Base-by-base conservation (phyloP, 2,113 vertebrate species). In the Plecturocebus donacophilus region DNA sequence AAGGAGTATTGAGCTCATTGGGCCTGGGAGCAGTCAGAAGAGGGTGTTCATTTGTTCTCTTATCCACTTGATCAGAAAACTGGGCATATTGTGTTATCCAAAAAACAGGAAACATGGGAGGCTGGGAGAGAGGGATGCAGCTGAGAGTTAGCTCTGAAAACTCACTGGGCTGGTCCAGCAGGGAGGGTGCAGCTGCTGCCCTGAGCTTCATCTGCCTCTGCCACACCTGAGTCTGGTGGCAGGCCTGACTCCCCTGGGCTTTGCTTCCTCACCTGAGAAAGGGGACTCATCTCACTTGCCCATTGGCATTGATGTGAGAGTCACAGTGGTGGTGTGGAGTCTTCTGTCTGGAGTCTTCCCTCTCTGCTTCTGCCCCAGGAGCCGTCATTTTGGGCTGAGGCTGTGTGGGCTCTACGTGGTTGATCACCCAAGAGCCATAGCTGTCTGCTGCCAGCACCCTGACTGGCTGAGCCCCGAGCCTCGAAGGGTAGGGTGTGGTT, bases 181-280 rank as follows among this genome's bases (percentile, higher is more conserved):
- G 87, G 58, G 71, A n/a, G 77, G 58, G 64, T 61, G 42, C 68
- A 75, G 87, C 40, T 32, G 3, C 10, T 3, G 2, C 21, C 70
- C 38, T 73, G 70, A 38, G 38, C 38, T 6, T 38, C 70, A 19
- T 11, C 66, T 56, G n/a, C 47, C 40, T 83, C n/a, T 16, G 12
- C 38, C 14, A 17, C 8, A 14, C 35, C 6, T 6, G 13, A 8
- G 30, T 49, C n/a, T 32, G 8, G 0, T 5, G 16, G 47, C n/a
- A 49, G 38, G 25, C 54, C 45, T 40, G 9, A 47, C 68, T 47
- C 13, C 38, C 30, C 66, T 66, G 5, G 20, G 14, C 66, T 58
- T 58, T 54, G 2, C 30, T 25, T 58, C 32, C 30, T 49, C n/a
- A 40, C 38, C 90, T 56, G 23, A 38, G 45, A 66, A 71, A n/a